A percentile compares a stretch with the other conserved stretches of the same genome.
Evolutionary conservation across 2,888 invertebrate genomes (phyloP).

Genomic region (Teinopalpus imperialis): DNA sequence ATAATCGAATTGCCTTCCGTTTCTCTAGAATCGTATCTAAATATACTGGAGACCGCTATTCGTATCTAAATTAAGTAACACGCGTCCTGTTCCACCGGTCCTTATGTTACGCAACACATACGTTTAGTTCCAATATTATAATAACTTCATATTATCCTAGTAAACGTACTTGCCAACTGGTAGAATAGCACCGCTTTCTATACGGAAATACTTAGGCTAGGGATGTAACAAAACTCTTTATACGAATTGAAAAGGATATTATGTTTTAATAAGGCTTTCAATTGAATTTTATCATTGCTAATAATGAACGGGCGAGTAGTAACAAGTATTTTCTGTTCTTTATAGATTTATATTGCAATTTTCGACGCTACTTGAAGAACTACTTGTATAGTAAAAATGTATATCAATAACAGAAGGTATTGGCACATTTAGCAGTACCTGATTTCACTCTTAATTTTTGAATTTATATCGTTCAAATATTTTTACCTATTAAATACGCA

Average conservation of each 20-base stretch:
- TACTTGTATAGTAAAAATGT: too few species aligned
- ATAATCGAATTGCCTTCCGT: constrained; percentile 15
- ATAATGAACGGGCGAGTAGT: too few species aligned
- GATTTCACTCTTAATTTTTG: too few species aligned
- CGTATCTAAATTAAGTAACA: constrained; percentile 16
- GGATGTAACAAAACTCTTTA: constrained; percentile 11
- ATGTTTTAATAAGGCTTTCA: too few species aligned
- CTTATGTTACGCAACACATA: constrained; percentile 29
- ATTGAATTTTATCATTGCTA: too few species aligned
- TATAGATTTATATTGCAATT: too few species aligned
- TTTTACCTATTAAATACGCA: too few species aligned
- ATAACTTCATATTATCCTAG: constrained; percentile 30
- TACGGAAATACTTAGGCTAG: constrained; percentile 36
- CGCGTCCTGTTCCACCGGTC: constrained; percentile 24
- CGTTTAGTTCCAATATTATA: constrained; percentile 29
- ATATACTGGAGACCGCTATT: constrained; percentile 12
- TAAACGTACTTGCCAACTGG: constrained; percentile 30
- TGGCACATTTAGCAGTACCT: too few species aligned
- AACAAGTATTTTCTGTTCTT: too few species aligned
- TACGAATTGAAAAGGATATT: constrained; percentile 5
- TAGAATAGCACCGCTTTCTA: constrained; percentile 43
- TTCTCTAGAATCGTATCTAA: constrained; percentile 18
- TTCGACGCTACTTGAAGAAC: too few species aligned
- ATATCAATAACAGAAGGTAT: too few species aligned
- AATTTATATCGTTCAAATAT: too few species aligned